Percentiles rank a stretch among this genome's conserved stretches.
Evolutionary conservation across 37 sponge, comb jelly and placozoan species (phyloP).

Genomic region (Axinella damicornis): DNA sequence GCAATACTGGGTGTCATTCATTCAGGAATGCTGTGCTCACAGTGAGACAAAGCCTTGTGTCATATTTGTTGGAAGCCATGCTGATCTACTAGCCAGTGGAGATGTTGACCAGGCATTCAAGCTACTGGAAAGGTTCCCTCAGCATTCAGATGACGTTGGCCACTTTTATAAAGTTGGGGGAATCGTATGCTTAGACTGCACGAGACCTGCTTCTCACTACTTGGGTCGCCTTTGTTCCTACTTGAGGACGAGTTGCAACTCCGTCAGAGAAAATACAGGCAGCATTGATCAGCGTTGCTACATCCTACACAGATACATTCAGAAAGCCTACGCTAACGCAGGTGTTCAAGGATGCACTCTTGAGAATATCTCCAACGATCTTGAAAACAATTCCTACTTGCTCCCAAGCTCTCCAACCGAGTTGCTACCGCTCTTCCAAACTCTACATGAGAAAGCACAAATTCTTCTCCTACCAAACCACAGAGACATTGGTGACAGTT

Average conservation of each 20-base stretch:
- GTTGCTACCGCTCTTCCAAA: background rate
- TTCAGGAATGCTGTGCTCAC: background rate
- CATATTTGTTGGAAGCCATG: constrained; percentile 27
- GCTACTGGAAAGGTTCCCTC: background rate
- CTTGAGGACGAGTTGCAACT: too few relatives aligned
- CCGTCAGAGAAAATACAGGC: too few relatives aligned
- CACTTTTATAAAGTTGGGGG: too few relatives aligned
- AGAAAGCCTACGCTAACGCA: background rate
- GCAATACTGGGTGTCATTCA: constrained; percentile 29
- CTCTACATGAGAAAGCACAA: background rate
- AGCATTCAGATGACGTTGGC: background rate
- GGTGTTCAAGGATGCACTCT: background rate
- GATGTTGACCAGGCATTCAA: background rate
- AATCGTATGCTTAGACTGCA: too few relatives aligned
- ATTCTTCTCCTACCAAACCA: background rate
- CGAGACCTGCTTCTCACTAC: too few relatives aligned
- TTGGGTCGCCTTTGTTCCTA: too few relatives aligned
- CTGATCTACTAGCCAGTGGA: constrained; percentile 4
- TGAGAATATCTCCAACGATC: background rate
- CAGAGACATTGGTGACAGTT: background rate
- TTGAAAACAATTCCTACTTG: background rate
- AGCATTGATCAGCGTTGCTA: too few relatives aligned
- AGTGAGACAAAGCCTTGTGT: background rate
- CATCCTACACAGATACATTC: too few relatives aligned
- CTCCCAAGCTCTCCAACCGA: background rate